A percentile compares a stretch with the other conserved stretches of the same genome.
Evolutionary conservation across 2,888 invertebrate genomes (phyloP).

Genomic region (Nematopogon swammerdamellus): DNA sequence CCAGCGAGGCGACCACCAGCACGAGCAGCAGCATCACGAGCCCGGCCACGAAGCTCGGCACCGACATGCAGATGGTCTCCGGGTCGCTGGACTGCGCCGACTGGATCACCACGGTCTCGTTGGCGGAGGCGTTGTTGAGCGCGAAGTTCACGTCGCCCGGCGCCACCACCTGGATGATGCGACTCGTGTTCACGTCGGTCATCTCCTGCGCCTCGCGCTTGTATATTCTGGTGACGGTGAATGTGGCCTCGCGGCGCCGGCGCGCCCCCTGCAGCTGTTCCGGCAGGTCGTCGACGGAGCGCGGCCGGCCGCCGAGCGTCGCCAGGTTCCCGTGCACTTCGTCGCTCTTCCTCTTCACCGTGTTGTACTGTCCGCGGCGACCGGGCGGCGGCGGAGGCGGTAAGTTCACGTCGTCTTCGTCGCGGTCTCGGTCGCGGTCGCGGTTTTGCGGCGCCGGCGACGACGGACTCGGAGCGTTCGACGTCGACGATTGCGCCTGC

Average conservation of each 20-base stretch:
- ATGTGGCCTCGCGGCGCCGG: slow-evolving; percentile 60
- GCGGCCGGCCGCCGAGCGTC: slow-evolving; percentile 79
- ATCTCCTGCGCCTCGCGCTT: slow-evolving; percentile 86
- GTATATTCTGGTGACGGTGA: slow-evolving; percentile 72
- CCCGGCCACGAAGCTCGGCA: slow-evolving; percentile 90
- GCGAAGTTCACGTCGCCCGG: slow-evolving; percentile 92
- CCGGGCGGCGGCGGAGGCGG: slow-evolving; percentile 85
- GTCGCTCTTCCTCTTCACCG: slow-evolving; percentile 79
- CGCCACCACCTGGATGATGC: slow-evolving; percentile 90
- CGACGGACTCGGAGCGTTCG: slow-evolving; percentile 56
- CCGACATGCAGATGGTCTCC: slow-evolving; percentile 91
- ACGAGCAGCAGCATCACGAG: slow-evolving; percentile 87
- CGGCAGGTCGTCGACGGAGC: slow-evolving; percentile 82
- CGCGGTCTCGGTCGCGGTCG: slow-evolving; percentile 42
- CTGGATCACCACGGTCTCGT: slow-evolving; percentile 87
- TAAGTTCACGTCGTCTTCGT: slow-evolving; percentile 64
- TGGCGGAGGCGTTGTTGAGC: slow-evolving; percentile 70
- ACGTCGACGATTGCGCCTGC: slow-evolving; percentile 71
- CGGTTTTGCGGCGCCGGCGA: slow-evolving; percentile 51
- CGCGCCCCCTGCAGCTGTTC: slow-evolving; percentile 75
- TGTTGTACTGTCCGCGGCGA: slow-evolving; percentile 74
- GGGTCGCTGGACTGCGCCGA: slow-evolving; percentile 74
- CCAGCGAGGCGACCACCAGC: slow-evolving; percentile 84
- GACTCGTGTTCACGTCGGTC: slow-evolving; percentile 89
- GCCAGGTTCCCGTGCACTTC: slow-evolving; percentile 76